Percentiles rank a stretch among this genome's conserved stretches.
Evolutionary conservation across 2,888 invertebrate genomes (phyloP).

Genomic region (Torymus auratus): DNA sequence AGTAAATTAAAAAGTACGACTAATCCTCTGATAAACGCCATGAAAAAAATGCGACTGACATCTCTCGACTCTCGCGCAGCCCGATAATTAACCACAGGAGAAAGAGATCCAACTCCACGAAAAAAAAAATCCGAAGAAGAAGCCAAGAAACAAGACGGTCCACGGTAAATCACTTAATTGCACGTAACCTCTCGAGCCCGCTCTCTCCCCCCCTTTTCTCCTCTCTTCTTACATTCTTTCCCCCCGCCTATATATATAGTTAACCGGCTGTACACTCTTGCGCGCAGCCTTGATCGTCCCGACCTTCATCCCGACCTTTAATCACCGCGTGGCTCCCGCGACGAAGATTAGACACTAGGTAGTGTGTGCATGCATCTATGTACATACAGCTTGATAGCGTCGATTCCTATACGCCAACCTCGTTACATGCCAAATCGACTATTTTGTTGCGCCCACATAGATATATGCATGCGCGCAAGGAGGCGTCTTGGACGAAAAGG

Average conservation of each 20-base stretch:
- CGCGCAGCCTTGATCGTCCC: slow-evolving; percentile 47
- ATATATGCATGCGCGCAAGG: too few relatives aligned
- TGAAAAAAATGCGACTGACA: slow-evolving; percentile 24
- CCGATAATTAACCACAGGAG: slow-evolving; percentile 34
- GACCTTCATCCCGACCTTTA: slow-evolving; percentile 66
- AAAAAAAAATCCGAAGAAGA: slow-evolving; percentile 28
- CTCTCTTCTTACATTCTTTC: not conserved
- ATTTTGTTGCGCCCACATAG: too few relatives aligned
- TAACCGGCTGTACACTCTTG: not conserved
- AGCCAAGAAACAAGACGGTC: slow-evolving; percentile 40
- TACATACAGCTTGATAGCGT: slow-evolving; percentile 52
- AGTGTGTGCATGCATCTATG: too few relatives aligned
- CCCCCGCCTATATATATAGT: not conserved
- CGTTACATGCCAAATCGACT: not conserved
- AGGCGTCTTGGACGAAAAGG: not conserved
- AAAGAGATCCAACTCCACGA: not conserved
- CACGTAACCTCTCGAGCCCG: slow-evolving; percentile 65
- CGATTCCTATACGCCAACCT: not conserved
- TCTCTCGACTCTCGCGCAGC: not conserved
- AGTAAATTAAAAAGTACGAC: slow-evolving; percentile 6
- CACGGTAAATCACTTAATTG: slow-evolving; percentile 67
- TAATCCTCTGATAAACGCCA: slow-evolving; percentile 42
- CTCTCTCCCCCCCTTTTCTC: slow-evolving; percentile 55
- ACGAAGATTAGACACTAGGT: slow-evolving; percentile 69
- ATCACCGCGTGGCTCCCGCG: slow-evolving; percentile 61